Conservation (phyloP, 2,113 vertebrate genomes). For the Gymnarchus niloticus region DNA sequence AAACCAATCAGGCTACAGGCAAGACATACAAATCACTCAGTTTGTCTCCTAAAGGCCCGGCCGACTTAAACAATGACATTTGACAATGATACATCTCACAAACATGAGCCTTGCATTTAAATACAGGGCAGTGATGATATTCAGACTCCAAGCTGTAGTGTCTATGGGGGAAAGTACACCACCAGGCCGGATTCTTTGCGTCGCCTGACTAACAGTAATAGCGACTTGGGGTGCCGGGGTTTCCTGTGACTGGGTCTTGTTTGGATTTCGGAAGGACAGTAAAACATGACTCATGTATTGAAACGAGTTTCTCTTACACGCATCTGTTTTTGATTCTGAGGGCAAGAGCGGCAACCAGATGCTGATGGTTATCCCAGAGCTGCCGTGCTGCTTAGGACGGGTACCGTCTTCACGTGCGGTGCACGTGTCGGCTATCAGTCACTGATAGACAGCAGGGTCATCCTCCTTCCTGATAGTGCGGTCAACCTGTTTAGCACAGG, state of each 20-base stretch:
- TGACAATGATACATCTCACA: constrained; percentile 12
- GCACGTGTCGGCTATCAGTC: not conserved
- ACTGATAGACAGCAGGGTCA: no score
- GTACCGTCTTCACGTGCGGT: no score
- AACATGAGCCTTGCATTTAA: constrained; percentile 2
- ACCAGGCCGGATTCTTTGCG: constrained; percentile 28
- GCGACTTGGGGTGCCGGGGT: constrained; percentile 46
- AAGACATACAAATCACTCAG: not conserved
- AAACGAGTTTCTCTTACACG: constrained; percentile 53
- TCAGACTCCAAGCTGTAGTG: not conserved
- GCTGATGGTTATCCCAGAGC: constrained; percentile 50
- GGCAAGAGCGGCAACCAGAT: constrained; percentile 43
- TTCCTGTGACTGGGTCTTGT: constrained; percentile 51
- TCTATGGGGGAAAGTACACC: not conserved
- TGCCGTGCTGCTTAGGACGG: constrained; percentile 23
- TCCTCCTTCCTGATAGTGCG: no score
- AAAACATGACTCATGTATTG: constrained; percentile 56
- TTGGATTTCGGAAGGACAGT: constrained; percentile 55
- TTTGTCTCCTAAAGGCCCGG: not conserved
- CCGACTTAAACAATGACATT: constrained; percentile 17
- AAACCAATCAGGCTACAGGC: not conserved
- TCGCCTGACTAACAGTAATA: constrained; percentile 49
- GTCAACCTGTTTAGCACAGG: no score
- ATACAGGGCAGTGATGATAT: constrained; percentile 29
- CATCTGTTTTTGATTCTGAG: constrained; percentile 59